phyloP scores from a whole-genome alignment of 2,797 vertebrate species.

The Anisognathus igniventris region DNA sequence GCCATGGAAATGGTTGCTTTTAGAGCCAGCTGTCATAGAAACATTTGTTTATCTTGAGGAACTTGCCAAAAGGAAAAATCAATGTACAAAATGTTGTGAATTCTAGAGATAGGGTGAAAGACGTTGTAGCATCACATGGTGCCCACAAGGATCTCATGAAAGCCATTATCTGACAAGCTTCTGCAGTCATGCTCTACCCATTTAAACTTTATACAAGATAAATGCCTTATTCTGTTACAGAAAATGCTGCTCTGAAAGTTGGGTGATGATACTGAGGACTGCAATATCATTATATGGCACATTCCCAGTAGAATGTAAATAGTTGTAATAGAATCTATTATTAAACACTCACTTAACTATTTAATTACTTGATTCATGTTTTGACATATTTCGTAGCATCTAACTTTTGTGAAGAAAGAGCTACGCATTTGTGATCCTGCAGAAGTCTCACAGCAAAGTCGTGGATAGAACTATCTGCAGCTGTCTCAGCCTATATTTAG shows the following conservation, averaged over 20 bases:
- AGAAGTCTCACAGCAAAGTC: background rate
- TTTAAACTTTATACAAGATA: constrained; percentile 12
- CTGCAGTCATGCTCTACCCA: background rate
- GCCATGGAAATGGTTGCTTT: background rate
- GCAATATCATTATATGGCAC: background rate
- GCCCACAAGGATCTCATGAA: constrained; percentile 29
- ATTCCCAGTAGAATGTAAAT: background rate
- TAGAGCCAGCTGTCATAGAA: background rate
- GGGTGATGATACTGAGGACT: background rate
- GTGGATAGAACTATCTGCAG: rapidly evolving
- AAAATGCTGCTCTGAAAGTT: background rate
- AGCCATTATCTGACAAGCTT: background rate
- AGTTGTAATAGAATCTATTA: background rate
- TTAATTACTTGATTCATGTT: background rate
- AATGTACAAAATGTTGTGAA: background rate
- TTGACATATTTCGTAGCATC: background rate
- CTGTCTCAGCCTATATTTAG: background rate
- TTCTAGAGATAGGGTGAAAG: background rate
- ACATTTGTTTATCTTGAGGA: background rate
- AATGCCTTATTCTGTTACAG: background rate
- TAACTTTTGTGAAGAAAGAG: background rate
- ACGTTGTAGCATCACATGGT: background rate
- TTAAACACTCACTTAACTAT: background rate
- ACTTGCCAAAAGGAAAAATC: background rate
- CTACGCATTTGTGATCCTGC: background rate